Conservation (phyloP, 2,797 vertebrate genomes). For the Hippopotamyrus pictus region DNA sequence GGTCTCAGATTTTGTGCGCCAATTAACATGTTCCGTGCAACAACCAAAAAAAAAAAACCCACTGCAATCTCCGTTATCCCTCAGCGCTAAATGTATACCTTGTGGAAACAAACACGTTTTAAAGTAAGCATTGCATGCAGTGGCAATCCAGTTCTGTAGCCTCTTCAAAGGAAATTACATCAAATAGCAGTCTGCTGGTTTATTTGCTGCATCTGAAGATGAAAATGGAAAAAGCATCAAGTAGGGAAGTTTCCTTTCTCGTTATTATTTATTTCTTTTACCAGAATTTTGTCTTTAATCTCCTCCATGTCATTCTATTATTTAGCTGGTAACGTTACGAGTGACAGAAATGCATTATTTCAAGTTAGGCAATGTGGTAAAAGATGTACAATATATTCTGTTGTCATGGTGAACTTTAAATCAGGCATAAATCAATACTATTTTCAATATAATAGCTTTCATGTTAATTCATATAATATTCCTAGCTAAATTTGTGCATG, state of each 20-base stretch:
- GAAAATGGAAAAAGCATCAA: not conserved
- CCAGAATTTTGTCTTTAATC: not conserved
- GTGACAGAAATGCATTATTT: constrained; percentile 29
- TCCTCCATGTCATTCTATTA: not conserved
- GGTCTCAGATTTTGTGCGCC: not conserved
- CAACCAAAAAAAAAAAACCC: not conserved
- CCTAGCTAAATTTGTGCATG: not conserved
- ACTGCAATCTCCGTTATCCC: not conserved
- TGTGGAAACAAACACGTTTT: constrained; percentile 1
- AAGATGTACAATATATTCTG: constrained; percentile 19
- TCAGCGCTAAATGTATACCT: not conserved
- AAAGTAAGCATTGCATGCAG: not conserved
- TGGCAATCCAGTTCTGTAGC: not conserved
- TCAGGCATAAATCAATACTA: constrained; percentile 5
- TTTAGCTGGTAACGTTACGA: constrained; percentile 23
- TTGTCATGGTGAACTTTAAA: not conserved
- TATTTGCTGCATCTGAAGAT: constrained; percentile 6
- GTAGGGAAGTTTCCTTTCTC: not conserved
- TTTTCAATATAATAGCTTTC: not conserved
- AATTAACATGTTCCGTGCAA: not conserved
- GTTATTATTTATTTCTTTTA: not conserved
- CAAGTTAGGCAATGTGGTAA: not conserved
- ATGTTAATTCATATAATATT: constrained; percentile 1
- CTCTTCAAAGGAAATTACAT: constrained; percentile 1
- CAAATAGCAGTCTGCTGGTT: not conserved